These are phyloP conservation scores for Saccostrea cuccullata DNA, from an alignment of 1,140 invertebrate species.

Conservation along the genomic window DNA sequence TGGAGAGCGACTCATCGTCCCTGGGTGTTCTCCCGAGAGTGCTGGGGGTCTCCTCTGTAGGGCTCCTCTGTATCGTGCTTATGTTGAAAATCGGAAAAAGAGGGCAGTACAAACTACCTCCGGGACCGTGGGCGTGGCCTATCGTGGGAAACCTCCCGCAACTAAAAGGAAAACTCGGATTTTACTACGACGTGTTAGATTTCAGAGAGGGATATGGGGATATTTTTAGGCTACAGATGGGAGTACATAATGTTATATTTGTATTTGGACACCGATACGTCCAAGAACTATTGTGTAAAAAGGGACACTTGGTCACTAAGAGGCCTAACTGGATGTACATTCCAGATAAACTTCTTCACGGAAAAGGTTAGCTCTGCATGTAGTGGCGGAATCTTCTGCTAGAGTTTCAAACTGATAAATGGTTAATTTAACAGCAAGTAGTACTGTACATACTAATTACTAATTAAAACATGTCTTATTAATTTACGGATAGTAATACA, in stretches of 20 bases:
- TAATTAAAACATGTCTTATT: too few species aligned
- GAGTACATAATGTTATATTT: not conserved
- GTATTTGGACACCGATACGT: not conserved
- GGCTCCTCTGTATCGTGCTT: not conserved
- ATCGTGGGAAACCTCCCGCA: slow-evolving; percentile 30
- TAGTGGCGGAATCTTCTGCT: too few species aligned
- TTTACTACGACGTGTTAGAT: slow-evolving; percentile 12
- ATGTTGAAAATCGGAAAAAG: not conserved
- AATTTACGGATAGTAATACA: too few species aligned
- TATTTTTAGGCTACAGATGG: slow-evolving; percentile 1
- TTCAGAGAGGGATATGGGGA: slow-evolving; percentile 20
- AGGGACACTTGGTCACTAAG: not conserved
- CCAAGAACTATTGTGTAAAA: slow-evolving; percentile 12
- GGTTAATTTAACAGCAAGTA: too few species aligned
- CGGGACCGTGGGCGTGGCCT: slow-evolving; percentile 14
- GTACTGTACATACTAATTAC: too few species aligned
- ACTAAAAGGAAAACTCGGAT: not conserved
- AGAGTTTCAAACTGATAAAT: too few species aligned
- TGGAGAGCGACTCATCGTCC: not conserved
- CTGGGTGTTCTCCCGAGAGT: not conserved
- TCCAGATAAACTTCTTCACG: not conserved
- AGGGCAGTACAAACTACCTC: not conserved
- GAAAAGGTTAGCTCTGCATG: slow-evolving; percentile 8
- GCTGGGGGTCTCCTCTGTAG: not conserved
- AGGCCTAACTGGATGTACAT: slow-evolving; percentile 27